Evolutionary conservation across 2,888 invertebrate species (phyloP).

Genomic region (Tenthredo amoena): DNA sequence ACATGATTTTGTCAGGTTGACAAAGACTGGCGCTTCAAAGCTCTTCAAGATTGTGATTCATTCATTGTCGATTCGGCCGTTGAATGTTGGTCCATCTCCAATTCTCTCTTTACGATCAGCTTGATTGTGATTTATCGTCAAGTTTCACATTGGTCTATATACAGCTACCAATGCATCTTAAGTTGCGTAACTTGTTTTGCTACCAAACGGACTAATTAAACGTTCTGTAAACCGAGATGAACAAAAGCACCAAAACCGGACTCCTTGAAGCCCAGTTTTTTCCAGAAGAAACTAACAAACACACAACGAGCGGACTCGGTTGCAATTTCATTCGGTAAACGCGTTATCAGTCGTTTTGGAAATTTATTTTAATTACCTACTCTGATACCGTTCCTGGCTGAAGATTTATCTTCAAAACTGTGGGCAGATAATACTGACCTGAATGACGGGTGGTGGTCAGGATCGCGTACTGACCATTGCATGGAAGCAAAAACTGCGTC

Average conservation of each 20-base stretch:
- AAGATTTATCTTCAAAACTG: neutral
- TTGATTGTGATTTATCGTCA: slow-evolving; percentile 17
- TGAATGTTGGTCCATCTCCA: neutral
- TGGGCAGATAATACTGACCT: slow-evolving; percentile 25
- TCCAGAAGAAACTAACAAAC: neutral
- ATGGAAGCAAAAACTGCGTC: neutral
- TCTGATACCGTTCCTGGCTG: neutral
- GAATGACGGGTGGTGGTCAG: slow-evolving; percentile 4
- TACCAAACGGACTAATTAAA: neutral
- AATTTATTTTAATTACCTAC: neutral
- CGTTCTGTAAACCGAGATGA: neutral
- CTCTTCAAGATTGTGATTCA: neutral
- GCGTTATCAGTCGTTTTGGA: neutral
- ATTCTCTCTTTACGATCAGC: neutral
- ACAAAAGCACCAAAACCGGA: neutral
- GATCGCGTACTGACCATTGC: neutral
- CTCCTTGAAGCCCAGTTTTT: neutral
- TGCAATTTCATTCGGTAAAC: too few species aligned
- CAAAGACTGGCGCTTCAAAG: neutral
- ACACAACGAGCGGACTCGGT: neutral
- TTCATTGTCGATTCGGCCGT: neutral
- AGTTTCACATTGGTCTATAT: neutral
- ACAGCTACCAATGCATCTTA: neutral
- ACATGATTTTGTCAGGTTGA: neutral
- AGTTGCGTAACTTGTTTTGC: neutral